Base-by-base conservation (phyloP, 1,140 invertebrate species). In the Tribolium castaneum region DNA sequence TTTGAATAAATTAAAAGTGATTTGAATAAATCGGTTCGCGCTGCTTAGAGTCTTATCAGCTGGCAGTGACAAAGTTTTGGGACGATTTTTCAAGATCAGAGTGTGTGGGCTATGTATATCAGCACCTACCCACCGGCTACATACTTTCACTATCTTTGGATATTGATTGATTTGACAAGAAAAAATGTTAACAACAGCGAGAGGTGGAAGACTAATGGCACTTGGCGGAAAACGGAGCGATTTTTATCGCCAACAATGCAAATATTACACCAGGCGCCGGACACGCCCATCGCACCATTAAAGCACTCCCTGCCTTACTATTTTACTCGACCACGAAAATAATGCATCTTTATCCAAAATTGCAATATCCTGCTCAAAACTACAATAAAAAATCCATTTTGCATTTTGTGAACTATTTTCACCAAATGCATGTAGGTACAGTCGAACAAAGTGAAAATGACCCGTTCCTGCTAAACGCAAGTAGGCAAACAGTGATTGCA, bases 1-100 rank as follows among this genome's bases (percentile, higher is more conserved):
- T 59, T 59, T 59, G 59, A 66, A 66, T 66, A 66, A 66, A 66
- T 66, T 66, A 66, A 66, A 66, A 66, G 16, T 34, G 6, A 66
- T 66, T 66, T 35, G 30, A 66, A 66, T 66, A 66, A 13, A 35
- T 66, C 59, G 56, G 4, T 66, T 34, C 30, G 54, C 54, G 54
- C 14, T 59, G 54, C 16, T 16, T 14, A 16, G 12, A 9, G 7
- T 30, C 56, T 62, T 62, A 62, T 62, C 56, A 30, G 7, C 12
- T 62, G 56, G 56, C 59, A 66, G 25, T 66, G 59, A 66, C 59
- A 66, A 66, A 35, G 25, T 66, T 35, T 66, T 66, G 10, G 59
- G 13, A 22, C 30, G 59, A 66, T 66, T 66, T 66, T 66, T 66
- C 59, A 66, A 66, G 59, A 66, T 66, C 59, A 66, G 14, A 66